Conservation (phyloP, 2,888 invertebrate species). For the Crepidodera aurea region DNA sequence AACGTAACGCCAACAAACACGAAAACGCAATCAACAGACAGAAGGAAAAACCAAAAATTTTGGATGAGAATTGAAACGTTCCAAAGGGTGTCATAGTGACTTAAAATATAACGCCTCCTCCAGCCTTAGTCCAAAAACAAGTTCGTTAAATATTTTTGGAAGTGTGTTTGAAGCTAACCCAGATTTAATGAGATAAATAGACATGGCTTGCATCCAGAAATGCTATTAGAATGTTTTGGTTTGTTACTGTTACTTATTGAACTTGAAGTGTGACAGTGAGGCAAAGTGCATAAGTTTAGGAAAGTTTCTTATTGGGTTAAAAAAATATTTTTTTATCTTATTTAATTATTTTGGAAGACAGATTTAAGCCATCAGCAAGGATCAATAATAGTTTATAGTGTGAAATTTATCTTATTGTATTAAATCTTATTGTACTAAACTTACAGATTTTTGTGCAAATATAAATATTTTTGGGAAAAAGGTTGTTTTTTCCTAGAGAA, state of each 20-base stretch:
- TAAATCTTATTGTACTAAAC: no score
- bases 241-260: conserved; percentile 4
- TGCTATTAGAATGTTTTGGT: conserved; percentile 15
- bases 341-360: no score
- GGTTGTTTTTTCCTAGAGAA: no score
- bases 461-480: no score
- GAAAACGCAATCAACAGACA: no score
- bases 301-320: neutral
- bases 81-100: neutral
- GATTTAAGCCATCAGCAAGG: no score
- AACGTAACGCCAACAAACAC: neutral
- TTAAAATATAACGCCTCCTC: neutral
- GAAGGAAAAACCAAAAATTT: no score
- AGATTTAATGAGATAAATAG: conserved; percentile 3
- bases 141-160: conserved; percentile 1
- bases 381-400: no score
- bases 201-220: conserved; percentile 15
- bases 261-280: neutral
- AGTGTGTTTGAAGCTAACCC: neutral
- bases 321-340: no score
- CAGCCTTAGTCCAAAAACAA: neutral
- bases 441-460: no score
- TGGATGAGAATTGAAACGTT: no score
- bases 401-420: no score
- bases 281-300: neutral